Base-by-base conservation (phyloP, 2,113 vertebrate species). In the Labeo rohita region DNA sequence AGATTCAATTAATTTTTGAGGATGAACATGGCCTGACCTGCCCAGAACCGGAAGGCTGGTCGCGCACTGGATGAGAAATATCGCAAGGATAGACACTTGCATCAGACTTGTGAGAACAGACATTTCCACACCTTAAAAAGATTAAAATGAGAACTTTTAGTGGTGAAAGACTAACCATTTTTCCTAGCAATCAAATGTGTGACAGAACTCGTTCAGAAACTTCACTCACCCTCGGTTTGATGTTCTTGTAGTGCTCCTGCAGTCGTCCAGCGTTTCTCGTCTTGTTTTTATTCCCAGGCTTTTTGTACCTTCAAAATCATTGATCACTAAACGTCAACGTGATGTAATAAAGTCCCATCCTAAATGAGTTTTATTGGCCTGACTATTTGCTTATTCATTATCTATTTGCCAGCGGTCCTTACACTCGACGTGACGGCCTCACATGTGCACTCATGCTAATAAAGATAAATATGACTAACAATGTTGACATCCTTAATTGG, bases 351-450 rank as follows among this genome's bases (percentile, higher is more conserved):
- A 86, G 63, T 85, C 59, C 11, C 8, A 49, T 56, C 78, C 77
- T 52, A 28, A 70, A 11, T 45, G 28, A 23, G 11, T 45, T 93
- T 94, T 93, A 95, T 90, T 28, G 83, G 8, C 80, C n/a, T 89
- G 77, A 68, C 76, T 94, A 92, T 95, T 94, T 94, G 88, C 86
- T 87, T 90, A 89, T 80, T 91, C 23, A 88, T 84, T 68, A 36
- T 81, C 49, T 63, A 23, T 88, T 45, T 73, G 39, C 9, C 39
- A 45, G 11, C 50, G 59, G 52, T 86, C 89, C 88, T 77, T 84
- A 75, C 85, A 85, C 12, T 61, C 50, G 15, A 34, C 0, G 2
- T 78, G 81, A 72, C 61, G 47, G 52, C 28, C 23, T 18, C 18
- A 23, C 70, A 28, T 65, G 85, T 91, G 90, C 91, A 81, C 61